phyloP scores from a whole-genome alignment of 2,888 invertebrate genomes.

The Philaethria dido region DNA sequence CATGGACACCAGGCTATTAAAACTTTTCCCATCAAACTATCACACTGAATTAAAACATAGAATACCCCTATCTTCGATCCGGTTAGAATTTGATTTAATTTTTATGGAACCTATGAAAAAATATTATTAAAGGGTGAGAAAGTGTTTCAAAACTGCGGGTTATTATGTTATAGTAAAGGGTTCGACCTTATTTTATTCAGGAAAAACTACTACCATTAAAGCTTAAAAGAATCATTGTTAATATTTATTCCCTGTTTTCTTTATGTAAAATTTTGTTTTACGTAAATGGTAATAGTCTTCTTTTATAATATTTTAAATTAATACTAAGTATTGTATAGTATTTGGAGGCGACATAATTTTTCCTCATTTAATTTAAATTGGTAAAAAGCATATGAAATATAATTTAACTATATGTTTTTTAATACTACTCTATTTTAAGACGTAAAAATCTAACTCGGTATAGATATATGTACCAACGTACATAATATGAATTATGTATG shows the following conservation, averaged over 20 bases:
- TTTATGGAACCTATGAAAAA: constrained; percentile 54
- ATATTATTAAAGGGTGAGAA: constrained; percentile 53
- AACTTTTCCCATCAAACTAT: constrained; percentile 73
- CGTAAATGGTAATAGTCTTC: too few species aligned
- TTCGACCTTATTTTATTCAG: neutral
- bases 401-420: too few species aligned
- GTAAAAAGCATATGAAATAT: neutral
- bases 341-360: too few species aligned
- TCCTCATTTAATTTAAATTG: neutral
- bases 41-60: constrained; percentile 70
- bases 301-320: neutral
- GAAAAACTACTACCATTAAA: neutral
- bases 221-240: neutral
- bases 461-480: constrained; percentile 5
- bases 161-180: constrained; percentile 39
- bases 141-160: constrained; percentile 53
- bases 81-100: constrained; percentile 60
- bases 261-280: neutral
- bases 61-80: constrained; percentile 65
- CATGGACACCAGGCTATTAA: constrained; percentile 52
- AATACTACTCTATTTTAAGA: neutral
- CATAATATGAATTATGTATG: constrained; percentile 67
- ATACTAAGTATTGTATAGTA: too few species aligned
- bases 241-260: too few species aligned
- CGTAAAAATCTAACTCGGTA: neutral